A percentile compares a stretch with the other conserved stretches of the same genome.
These are phyloP conservation scores for Apogon talboti DNA, from an alignment of 2,797 vertebrate species.

Conservation along the genomic window DNA sequence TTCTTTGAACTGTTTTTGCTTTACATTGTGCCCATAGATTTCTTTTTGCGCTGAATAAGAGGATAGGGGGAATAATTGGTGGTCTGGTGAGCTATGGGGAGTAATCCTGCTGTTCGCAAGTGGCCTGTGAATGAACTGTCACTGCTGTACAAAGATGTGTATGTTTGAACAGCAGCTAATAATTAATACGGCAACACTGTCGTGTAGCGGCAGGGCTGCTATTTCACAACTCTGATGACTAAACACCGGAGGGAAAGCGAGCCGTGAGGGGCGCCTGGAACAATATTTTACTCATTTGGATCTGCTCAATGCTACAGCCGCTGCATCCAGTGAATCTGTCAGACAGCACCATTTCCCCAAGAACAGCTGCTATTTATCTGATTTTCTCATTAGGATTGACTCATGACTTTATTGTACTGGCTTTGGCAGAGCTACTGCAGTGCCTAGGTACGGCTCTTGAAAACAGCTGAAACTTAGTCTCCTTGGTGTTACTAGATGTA, in stretches of 20 bases:
- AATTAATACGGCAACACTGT: constrained; percentile 91
- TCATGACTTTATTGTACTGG: constrained; percentile 85
- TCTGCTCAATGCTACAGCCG: constrained; percentile 81
- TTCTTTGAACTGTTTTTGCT: constrained; percentile 62
- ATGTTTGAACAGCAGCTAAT: constrained; percentile 91
- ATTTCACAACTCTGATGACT: constrained; percentile 89
- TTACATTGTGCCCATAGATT: constrained; percentile 75
- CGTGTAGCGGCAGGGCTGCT: constrained; percentile 86
- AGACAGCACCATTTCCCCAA: constrained; percentile 76
- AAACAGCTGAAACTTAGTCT: constrained; percentile 50
- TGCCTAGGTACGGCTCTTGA: constrained; percentile 62
- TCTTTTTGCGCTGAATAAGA: constrained; percentile 83
- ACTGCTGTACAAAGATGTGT: constrained; percentile 93
- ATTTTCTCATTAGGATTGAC: constrained; percentile 88
- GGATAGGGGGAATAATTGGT: constrained; percentile 61
- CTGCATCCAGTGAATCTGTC: constrained; percentile 87
- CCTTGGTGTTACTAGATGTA: constrained; percentile 46
- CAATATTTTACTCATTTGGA: constrained; percentile 91
- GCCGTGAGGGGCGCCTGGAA: constrained; percentile 79
- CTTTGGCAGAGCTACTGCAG: constrained; percentile 73
- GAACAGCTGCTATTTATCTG: constrained; percentile 87
- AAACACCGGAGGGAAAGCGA: constrained; percentile 84
- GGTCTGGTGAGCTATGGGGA: constrained; percentile 84
- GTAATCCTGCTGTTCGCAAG: constrained; percentile 89
- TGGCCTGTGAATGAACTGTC: constrained; percentile 93